Base-by-base conservation (phyloP, 2,888 invertebrate species). In the Leucozona laternaria region DNA sequence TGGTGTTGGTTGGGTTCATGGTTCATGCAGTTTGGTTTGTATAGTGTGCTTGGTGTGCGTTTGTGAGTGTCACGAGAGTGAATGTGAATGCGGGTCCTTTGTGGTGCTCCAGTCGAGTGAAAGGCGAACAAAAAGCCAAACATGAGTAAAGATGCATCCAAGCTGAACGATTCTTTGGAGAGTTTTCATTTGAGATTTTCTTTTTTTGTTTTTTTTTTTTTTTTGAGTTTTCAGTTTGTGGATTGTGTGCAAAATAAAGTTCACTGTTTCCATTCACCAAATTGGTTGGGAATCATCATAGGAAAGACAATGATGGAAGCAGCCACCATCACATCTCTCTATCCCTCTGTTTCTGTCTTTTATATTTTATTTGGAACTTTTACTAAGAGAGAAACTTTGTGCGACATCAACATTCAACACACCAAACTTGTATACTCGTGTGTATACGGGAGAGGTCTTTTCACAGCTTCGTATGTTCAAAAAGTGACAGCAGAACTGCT, bases 31-130 rank as follows among this genome's bases (percentile, higher is more conserved):
- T 64, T 58, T 68, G 22, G n/a, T n/a, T n/a, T n/a, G n/a, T n/a
- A n/a, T n/a, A n/a, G n/a, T 31, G 28, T 6, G 6, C 28, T 28
- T 28, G 28, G 28, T 81, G 73, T 76, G 76, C 68, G 84, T 80
- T 55, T 85, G 85, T 45, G 48, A 28, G 17, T 60, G 70, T 43
- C 40, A 25, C 17, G 25, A 53, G 28, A 53, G 25, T 73, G 73
- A 76, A 75, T 76, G 43, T 53, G 55, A 40, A n/a, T n/a, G 48
- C 62, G 71, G 25, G 82, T 87, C 84, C 90, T 90, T 89, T 90
- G 90, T 91, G 91, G 89, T 89, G 91, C 91, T 86, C 71, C 89
- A 91, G 89, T 92, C 91, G 91, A 91, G 90, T 91, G 92, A 90
- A 90, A 91, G 89, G 89, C 90, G 90, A 90, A 89, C 91, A 91